Percentiles rank a stretch among this genome's conserved stretches.
Conservation (phyloP, 2,888 invertebrate genomes). For the Scotopteryx bipunctaria region DNA sequence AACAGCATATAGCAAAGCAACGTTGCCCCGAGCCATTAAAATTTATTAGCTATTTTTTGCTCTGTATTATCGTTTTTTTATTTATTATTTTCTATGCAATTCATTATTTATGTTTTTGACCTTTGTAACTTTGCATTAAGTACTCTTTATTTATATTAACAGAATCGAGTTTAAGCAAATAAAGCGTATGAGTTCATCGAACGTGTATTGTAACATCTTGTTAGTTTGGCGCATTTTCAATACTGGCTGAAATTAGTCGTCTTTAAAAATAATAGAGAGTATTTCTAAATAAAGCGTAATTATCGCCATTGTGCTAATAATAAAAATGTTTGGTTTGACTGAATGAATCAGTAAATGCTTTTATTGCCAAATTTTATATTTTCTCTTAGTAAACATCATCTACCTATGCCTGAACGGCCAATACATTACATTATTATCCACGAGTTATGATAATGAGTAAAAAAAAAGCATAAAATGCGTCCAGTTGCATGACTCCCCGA, state of each 20-base stretch:
- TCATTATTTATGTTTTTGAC: slow-evolving; percentile 19
- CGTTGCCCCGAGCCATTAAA: slow-evolving; percentile 40
- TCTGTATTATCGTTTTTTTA: slow-evolving; percentile 27
- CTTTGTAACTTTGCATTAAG: neutral
- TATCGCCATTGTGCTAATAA: neutral
- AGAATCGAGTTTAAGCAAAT: neutral
- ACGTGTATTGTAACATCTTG: slow-evolving; percentile 47
- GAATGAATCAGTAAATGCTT: neutral
- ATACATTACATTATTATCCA: no score
- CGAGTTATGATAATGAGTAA: no score
- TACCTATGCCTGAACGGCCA: no score
- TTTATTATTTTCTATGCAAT: slow-evolving; percentile 45
- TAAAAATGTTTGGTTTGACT: neutral
- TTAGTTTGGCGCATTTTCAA: slow-evolving; percentile 59
- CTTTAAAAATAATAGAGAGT: slow-evolving; percentile 44
- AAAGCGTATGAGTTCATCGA: slow-evolving; percentile 48
- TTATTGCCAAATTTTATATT: neutral
- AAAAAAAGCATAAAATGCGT: no score
- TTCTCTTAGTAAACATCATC: neutral
- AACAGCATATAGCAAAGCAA: slow-evolving; percentile 39
- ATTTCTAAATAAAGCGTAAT: slow-evolving; percentile 35
- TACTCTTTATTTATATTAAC: no score
- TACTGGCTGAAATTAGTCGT: slow-evolving; percentile 42
- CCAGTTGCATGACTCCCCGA: no score
- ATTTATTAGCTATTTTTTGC: slow-evolving; percentile 40